Evolutionary conservation across 2,113 vertebrate species (phyloP).

Genomic region (Chloropsis cyanopogon): DNA sequence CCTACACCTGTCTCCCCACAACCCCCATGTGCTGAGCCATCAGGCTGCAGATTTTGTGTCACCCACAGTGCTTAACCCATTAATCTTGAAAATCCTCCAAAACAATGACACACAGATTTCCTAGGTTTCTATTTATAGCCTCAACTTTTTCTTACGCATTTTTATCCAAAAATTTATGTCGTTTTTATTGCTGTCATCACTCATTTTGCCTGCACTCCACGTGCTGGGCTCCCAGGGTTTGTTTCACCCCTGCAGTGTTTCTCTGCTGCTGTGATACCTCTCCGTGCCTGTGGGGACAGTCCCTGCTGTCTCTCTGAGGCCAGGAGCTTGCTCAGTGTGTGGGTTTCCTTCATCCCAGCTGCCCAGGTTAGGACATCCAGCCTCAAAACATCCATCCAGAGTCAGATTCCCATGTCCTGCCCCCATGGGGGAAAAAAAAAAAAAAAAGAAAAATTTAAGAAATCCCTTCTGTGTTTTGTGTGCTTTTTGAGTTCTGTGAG

Average conservation of each 20-base stretch:
- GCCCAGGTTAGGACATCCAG: not conserved
- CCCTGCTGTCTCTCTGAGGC: accelerated
- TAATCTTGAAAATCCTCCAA: constrained; percentile 36
- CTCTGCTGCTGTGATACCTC: not conserved
- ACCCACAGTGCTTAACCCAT: constrained; percentile 25
- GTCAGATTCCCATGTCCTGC: not conserved
- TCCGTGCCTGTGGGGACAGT: not conserved
- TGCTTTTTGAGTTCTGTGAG: not conserved
- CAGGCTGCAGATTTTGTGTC: not conserved
- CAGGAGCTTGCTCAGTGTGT: accelerated
- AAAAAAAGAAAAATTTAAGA: not conserved
- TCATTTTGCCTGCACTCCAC: not conserved
- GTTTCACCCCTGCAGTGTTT: not conserved
- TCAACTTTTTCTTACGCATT: constrained; percentile 42
- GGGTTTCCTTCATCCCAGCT: not conserved
- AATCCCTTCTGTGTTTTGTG: not conserved
- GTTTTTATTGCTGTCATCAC: constrained; percentile 45
- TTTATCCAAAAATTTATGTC: constrained; percentile 60
- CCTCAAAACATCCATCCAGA: not conserved
- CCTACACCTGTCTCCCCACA: not conserved
- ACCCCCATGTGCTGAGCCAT: not conserved
- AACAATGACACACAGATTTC: constrained; percentile 18
- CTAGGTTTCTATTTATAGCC: constrained; percentile 49
- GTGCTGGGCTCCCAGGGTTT: not conserved
- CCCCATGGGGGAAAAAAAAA: accelerated